These are phyloP conservation scores for Lottia scabra DNA, from an alignment of 2,888 invertebrate genomes.

Conservation along the genomic window DNA sequence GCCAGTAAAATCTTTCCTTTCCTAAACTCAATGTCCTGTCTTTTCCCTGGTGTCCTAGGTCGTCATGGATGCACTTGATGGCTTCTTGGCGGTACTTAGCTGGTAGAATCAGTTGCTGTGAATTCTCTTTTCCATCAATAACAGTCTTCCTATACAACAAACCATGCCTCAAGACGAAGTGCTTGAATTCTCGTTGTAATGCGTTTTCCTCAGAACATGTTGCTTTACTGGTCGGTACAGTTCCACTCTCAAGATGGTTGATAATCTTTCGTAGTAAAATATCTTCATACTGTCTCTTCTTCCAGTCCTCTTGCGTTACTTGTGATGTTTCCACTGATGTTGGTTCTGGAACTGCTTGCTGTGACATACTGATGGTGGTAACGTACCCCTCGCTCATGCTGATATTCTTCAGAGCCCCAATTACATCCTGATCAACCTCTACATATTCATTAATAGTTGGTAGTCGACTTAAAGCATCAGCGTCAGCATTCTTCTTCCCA, in stretches of 20 bases:
- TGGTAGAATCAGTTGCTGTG: conserved; percentile 30
- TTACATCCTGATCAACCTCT: neutral
- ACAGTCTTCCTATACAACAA: neutral
- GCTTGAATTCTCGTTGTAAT: neutral
- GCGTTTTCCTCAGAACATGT: conserved; percentile 8
- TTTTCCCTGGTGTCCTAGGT: conserved; percentile 33
- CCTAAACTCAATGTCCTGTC: conserved; percentile 25
- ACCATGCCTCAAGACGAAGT: neutral
- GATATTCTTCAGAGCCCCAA: neutral
- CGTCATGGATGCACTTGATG: conserved; percentile 22
- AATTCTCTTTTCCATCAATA: neutral
- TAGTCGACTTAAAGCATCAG: neutral
- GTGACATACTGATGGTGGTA: too few relatives aligned
- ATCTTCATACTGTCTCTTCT: neutral
- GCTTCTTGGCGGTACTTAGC: conserved; percentile 9
- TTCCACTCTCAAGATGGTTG: neutral
- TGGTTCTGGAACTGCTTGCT: too few relatives aligned
- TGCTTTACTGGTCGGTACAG: neutral
- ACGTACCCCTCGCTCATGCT: neutral
- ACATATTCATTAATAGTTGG: neutral
- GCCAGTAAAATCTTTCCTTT: conserved; percentile 35
- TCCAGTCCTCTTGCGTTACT: neutral
- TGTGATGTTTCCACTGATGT: too few relatives aligned
- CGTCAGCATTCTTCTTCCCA: neutral
- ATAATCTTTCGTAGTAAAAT: neutral